Base-by-base conservation (phyloP, 2,888 invertebrate species). In the Gymnoscelis rufifasciata region DNA sequence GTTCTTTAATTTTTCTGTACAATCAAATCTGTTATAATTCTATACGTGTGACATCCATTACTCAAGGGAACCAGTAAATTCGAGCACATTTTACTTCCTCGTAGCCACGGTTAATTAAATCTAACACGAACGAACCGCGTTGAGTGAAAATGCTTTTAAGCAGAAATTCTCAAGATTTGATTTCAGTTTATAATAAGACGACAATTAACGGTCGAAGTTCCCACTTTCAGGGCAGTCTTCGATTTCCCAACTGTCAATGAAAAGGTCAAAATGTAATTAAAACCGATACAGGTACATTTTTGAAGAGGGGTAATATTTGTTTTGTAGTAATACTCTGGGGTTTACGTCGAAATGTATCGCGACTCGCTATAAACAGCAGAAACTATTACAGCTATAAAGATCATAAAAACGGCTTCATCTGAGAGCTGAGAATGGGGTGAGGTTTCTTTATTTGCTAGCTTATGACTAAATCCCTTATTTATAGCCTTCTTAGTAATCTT, bases 221-320 rank as follows among this genome's bases (percentile, higher is more conserved):
- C 27, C 40, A 31, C 10, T 29, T 35, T 7, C 14, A 36, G 24
- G 40, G 24, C 38, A 19, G 31, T 28, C 40, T 38, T 24, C 40
- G 44, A 44, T 49, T 49, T 49, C 41, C 44, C 15, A 30, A 15
- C 23, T 40, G 43, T 43, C 48, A 40, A 35, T 11, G 31, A 11
- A 41, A 31, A 43, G 43, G 47, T 43, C 40, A 37, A 40, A 37
- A 40, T 44, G n/a, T 43, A 40, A 48, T 48, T 36, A 43, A 27
- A 48, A 43, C 36, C 15, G 26, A 38, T 10, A 19, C 14, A 43
- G 19, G 19, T 30, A 41, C n/a, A n/a, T n/a, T n/a, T 35, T 35
- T n/a, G n/a, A 19, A 4, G 6, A 3, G 6, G 31, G 14, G 6
- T 14, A 31, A 4, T n/a, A 13, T 1, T 13, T 23, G 10, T 30